phyloP scores from a whole-genome alignment of 1,140 invertebrate species.

The Varroa destructor region DNA sequence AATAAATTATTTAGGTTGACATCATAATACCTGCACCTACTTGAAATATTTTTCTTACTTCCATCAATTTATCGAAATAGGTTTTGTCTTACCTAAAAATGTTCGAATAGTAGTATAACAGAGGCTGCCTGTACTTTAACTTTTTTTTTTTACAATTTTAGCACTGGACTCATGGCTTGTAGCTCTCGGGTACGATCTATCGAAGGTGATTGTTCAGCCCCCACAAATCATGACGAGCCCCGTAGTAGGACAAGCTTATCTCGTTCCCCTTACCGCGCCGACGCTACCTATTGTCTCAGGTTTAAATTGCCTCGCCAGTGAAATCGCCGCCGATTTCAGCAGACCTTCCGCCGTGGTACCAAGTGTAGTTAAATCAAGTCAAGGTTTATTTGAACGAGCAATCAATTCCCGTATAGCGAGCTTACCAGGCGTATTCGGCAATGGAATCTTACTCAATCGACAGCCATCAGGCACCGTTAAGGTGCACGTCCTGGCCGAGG shows the following conservation, averaged over 20 bases:
- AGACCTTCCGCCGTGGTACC: constrained; percentile 34
- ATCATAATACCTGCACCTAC: too few relatives aligned
- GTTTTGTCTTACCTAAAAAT: constrained; percentile 17
- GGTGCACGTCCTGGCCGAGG: constrained; percentile 45
- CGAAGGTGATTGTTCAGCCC: constrained; percentile 31
- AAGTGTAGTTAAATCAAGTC: constrained; percentile 33
- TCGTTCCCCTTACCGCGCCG: constrained; percentile 3
- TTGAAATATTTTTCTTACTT: too few relatives aligned
- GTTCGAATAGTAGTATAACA: neutral
- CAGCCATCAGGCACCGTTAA: constrained; percentile 43
- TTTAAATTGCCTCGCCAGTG: constrained; percentile 32
- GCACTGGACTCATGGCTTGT: constrained; percentile 34
- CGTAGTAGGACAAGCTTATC: neutral
- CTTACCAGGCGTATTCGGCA: constrained; percentile 67
- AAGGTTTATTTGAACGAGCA: constrained; percentile 43
- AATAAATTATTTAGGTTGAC: too few relatives aligned
- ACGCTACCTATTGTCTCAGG: constrained; percentile 34
- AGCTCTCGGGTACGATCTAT: constrained; percentile 34
- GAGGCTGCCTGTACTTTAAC: neutral
- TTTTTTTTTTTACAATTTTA: constrained; percentile 24
- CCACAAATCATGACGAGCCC: constrained; percentile 30
- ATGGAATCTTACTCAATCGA: constrained; percentile 70
- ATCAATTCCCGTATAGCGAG: constrained; percentile 40
- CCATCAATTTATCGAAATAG: constrained; percentile 18
- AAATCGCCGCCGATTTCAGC: constrained; percentile 32